These are phyloP conservation scores for Synergus japonicus DNA, from an alignment of 2,888 invertebrate genomes.

Conservation along the genomic window DNA sequence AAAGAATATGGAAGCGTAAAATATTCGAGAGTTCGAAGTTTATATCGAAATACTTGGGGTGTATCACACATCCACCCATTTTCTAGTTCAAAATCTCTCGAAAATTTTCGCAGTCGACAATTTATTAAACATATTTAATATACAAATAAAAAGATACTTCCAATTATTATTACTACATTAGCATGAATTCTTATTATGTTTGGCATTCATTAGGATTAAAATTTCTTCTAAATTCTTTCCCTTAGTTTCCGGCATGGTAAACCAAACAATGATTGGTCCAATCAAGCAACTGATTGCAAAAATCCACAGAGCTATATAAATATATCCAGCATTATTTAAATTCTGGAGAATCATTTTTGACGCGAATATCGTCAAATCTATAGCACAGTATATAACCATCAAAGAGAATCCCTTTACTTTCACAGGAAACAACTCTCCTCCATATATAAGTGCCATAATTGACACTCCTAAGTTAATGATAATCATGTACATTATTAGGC, in stretches of 20 bases:
- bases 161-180: background rate
- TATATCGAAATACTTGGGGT: no score
- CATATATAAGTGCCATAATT: background rate
- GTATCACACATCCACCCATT: no score
- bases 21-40: background rate
- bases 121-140: no score
- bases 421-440: constrained; percentile 2
- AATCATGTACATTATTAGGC: background rate
- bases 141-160: no score
- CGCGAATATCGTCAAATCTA: background rate
- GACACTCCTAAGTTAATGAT: background rate
- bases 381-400: background rate
- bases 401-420: background rate
- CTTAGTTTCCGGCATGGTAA: background rate
- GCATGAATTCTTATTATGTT: background rate
- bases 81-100: no score
- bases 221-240: background rate
- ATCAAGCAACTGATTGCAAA: background rate
- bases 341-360: background rate
- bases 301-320: background rate
- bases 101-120: no score
- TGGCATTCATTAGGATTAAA: background rate
- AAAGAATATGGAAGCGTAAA: background rate
- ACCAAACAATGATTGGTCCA: background rate
- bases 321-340: background rate